Conservation (phyloP, 2,888 invertebrate genomes). For the Cerastoderma edule region DNA sequence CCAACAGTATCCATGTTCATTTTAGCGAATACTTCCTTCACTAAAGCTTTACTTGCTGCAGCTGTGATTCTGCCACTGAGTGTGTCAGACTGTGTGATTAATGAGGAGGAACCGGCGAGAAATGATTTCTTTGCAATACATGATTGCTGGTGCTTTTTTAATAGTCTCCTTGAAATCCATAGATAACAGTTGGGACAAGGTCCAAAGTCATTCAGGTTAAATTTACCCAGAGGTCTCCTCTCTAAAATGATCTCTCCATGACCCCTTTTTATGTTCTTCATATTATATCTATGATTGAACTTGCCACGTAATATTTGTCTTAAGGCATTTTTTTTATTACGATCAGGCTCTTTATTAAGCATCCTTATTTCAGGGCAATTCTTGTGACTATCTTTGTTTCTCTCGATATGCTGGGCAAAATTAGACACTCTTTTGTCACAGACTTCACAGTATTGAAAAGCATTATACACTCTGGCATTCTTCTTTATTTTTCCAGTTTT, state of each 20-base stretch:
- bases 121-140: not conserved
- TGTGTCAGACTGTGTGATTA: conserved; percentile 6
- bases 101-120: not conserved
- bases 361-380: not conserved
- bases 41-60: not conserved
- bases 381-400: not conserved
- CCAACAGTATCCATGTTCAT: conserved; percentile 12
- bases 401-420: not conserved
- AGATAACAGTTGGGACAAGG: conserved; percentile 10
- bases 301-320: not conserved
- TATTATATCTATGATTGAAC: not conserved
- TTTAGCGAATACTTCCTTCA: not conserved
- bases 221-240: not conserved
- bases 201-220: not conserved
- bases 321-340: too few species aligned
- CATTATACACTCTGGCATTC: not conserved
- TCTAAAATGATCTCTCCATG: not conserved
- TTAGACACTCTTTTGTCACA: not conserved
- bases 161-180: conserved; percentile 8
- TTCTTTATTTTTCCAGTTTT: not conserved
- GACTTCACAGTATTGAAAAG: not conserved
- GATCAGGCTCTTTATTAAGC: not conserved
- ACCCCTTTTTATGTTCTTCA: not conserved
- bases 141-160: not conserved
- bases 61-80: not conserved